These are phyloP conservation scores for Epinephelus malabaricus DNA, from an alignment of 2,797 vertebrate species.

Conservation along the genomic window DNA sequence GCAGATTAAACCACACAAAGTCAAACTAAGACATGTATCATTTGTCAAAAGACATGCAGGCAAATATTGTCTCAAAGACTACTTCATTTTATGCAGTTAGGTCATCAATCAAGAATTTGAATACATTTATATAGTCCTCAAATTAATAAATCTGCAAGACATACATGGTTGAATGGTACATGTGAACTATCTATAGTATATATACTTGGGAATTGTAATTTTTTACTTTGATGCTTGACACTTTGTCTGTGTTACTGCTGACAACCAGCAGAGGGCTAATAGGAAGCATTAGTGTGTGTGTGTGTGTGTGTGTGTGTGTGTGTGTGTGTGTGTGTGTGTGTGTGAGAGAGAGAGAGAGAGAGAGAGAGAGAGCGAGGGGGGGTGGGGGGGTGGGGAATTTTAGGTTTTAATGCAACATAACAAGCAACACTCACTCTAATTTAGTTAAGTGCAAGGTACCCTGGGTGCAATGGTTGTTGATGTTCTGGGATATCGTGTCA, in stretches of 20 bases:
- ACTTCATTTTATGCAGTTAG: background rate
- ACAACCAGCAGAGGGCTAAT: slow-evolving; percentile 28
- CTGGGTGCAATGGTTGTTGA: too few species aligned
- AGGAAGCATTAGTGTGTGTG: background rate
- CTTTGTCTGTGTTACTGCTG: background rate
- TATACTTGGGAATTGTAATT: background rate
- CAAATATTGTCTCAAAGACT: background rate
- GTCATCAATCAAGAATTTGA: background rate
- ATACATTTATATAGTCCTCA: background rate
- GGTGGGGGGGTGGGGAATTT: too few species aligned
- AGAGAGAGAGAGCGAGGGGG: too few species aligned
- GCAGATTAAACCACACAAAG: background rate
- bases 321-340: background rate
- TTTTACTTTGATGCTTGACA: background rate
- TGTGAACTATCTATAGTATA: background rate
- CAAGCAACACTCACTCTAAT: too few species aligned
- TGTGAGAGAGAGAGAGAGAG: background rate
- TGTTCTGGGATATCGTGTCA: too few species aligned
- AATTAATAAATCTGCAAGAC: too few species aligned
- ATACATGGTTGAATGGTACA: background rate
- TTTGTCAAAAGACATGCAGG: background rate
- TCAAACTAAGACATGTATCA: background rate
- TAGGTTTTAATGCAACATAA: too few species aligned
- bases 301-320: slow-evolving; percentile 7
- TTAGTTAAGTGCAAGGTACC: too few species aligned